Evolutionary conservation across 2,888 invertebrate species (phyloP), one percentile per base, ranked within the genome.

Genomic region (Parnassius apollo): DNA sequence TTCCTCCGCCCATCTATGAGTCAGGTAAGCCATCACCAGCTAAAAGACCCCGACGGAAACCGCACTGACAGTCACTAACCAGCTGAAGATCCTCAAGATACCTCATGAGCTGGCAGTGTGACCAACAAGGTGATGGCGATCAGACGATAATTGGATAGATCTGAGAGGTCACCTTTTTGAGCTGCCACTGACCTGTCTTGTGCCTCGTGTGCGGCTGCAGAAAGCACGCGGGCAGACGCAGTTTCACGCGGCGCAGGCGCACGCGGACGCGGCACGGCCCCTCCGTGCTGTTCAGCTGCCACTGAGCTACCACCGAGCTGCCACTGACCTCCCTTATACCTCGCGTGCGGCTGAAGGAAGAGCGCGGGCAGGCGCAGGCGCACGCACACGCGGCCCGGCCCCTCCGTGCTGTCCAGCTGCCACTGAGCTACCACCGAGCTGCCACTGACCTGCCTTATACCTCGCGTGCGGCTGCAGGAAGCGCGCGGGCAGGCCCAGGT

Each of bases 381-480:
- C 68, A 66, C 73, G 64, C 67, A 74, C 48, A 97, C 94, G 72
- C 98, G 93, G 8, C 94, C 95, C 22, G 97, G 97, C 1, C 97
- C 97, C 86, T 98, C 98, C 8, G 96, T 97, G 44, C 96, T 95
- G 86, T 98, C 97, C 66, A 98, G 89, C 82, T 96, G 95, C 96
- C 74, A 74, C 46, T 73, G 65, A 58, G 68, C 65, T 60, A 45
- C 94, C 93, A 53, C 94, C 93, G 18, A 18, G 8, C 44, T 2
- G 42, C 8, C 2, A 65, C 78, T 69, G 50, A 93, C 93, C 92
- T 9, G 91, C 75, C 72, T 93, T 93, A 49, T 92, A 74, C 48
- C 88, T 85, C 66, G 93, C 88, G 51, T 93, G 92, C 0, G 93
- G 85, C 81, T 94, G 93, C 62, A 97, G 92, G 82, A 95, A 97